Percentiles rank a stretch among this genome's conserved stretches.
Conservation (phyloP, 2,113 vertebrate species). For the Raja brachyura region DNA sequence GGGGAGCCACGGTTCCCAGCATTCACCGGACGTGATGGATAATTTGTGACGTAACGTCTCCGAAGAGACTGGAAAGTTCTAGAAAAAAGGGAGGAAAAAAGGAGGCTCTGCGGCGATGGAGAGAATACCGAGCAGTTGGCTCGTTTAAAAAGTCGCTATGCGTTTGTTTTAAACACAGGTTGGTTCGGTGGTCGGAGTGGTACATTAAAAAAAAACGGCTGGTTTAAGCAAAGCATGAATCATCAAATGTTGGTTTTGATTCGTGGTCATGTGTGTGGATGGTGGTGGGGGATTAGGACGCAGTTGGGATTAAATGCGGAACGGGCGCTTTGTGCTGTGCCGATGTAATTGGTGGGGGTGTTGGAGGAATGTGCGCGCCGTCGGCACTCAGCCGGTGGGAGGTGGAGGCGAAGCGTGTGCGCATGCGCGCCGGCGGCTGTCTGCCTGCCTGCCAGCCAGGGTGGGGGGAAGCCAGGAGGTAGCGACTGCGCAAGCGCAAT, state of each 20-base stretch:
- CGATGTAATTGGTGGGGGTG: not conserved
- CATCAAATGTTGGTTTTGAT: not conserved
- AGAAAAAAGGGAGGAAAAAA: constrained; percentile 51
- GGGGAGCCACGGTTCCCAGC: not conserved
- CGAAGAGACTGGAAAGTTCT: constrained; percentile 51
- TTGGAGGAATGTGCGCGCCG: not conserved
- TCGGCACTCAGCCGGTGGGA: too few species aligned
- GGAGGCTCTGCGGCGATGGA: not conserved
- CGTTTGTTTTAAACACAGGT: not conserved
- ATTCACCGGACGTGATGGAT: not conserved
- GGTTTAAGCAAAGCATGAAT: not conserved
- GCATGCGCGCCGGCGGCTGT: not conserved
- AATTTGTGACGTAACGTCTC: constrained; percentile 23
- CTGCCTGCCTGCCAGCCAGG: too few species aligned
- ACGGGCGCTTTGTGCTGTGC: too few species aligned
- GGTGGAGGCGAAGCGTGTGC: not conserved
- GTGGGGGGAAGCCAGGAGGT: not conserved
- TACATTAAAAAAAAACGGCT: not conserved
- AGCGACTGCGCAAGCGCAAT: not conserved
- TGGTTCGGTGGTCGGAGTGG: not conserved
- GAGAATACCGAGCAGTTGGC: not conserved
- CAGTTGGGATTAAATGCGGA: not conserved
- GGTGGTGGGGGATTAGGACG: not conserved
- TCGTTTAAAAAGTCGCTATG: not conserved
- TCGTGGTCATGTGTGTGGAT: not conserved